Conservation (phyloP, 2,888 invertebrate species). For the Tanytarsus gracilentus region DNA sequence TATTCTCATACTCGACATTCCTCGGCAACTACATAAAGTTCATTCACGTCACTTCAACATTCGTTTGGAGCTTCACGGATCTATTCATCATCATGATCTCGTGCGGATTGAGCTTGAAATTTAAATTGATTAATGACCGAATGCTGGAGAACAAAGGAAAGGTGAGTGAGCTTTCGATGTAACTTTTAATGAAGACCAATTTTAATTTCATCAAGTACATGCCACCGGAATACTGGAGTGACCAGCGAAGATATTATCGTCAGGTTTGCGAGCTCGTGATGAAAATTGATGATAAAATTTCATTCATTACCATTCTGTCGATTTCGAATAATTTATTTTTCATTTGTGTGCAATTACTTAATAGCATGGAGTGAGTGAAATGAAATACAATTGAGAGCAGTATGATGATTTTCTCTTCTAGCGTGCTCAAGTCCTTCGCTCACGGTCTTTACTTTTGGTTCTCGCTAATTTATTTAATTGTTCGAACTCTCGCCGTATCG, state of each 20-base stretch:
- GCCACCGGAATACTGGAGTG: conserved; percentile 47
- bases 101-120: neutral
- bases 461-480: conserved; percentile 49
- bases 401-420: neutral
- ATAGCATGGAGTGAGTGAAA: conserved; percentile 43
- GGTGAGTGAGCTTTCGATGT: conserved; percentile 15
- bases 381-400: neutral
- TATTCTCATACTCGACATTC: neutral
- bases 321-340: conserved; percentile 52
- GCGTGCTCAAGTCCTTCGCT: neutral
- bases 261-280: conserved; percentile 46
- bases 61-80: conserved; percentile 14
- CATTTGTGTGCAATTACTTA: conserved; percentile 50
- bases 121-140: conserved; percentile 4
- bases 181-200: no score
- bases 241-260: conserved; percentile 47
- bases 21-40: conserved; percentile 14
- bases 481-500: conserved; percentile 49
- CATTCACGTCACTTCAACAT: conserved; percentile 12
- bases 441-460: conserved; percentile 33
- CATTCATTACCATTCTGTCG: conserved; percentile 47
- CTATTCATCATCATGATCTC: conserved; percentile 21
- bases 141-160: conserved; percentile 21
- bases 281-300: conserved; percentile 46
- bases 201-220: no score